Evolutionary conservation across 2,797 vertebrate species (phyloP), one percentile per base, ranked within the genome.

Genomic region (Acanthornis magna): DNA sequence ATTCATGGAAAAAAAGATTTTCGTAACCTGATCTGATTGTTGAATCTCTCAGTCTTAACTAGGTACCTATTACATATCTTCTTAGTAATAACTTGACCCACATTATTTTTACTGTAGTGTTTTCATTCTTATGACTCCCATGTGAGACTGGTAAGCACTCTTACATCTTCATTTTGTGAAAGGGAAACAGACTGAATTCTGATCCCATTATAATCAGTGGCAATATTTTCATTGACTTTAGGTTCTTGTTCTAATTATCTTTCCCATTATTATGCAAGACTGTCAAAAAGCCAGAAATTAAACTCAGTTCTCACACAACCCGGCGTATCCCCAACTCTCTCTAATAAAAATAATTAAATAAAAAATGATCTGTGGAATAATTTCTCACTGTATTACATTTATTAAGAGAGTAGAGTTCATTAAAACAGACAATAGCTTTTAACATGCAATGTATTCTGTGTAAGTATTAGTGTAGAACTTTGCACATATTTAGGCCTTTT

Each of bases 181-280:
- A 75, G 9, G 26, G 82, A 93, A 85, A 58, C 47, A 83, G 72
- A 70, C 43, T 0, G 1, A 88, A 92, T 91, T 83, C 66, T 84
- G 72, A 89, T 94, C 76, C 43, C 32, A 50, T 78, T 94, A 42
- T 74, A 95, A 95, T 92, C 67, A 94, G 47, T 60, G 29, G 57
- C n/a, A 93, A 88, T 88, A 92, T 86, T 95, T 89, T 80, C 87
- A 89, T 66, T 93, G 40, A 92, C 75, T 94, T 91, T 50, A 67
- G 67, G 21, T 88, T 96, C 65, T 84, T 83, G 63, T 74, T 94
- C 91, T 92, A 95, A 96, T 97, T 94, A 96, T 88, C 70, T 95
- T 96, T 91, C 12, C 85, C 42, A 89, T 95, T 95, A 93, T 91
- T 93, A 93, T 88, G 91, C 95, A 92, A 78, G 92, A 62, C 62